Evolutionary conservation across 2,888 invertebrate species (phyloP).

Genomic region (Metellina segmentata): DNA sequence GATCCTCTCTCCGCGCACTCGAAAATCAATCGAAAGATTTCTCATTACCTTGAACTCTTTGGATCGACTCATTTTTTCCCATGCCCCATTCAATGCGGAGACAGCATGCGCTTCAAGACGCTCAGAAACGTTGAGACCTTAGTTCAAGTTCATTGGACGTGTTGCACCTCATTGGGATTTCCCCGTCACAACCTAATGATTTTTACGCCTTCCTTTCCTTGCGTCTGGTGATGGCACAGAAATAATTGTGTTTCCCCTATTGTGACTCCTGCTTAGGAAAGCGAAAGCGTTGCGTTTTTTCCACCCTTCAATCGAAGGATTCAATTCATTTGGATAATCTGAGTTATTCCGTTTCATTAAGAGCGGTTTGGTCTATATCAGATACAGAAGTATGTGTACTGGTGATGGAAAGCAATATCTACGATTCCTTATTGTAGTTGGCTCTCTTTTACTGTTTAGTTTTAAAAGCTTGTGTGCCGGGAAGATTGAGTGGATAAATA

Average conservation of each 20-base stretch:
- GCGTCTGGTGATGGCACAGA: not conserved
- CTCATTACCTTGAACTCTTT: conserved; percentile 44
- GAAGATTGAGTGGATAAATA: too few relatives aligned
- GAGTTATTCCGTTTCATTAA: conserved; percentile 21
- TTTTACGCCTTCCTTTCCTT: not conserved
- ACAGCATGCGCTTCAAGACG: conserved; percentile 24
- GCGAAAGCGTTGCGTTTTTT: conserved; percentile 21
- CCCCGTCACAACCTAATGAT: conserved; percentile 8
- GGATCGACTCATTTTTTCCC: conserved; percentile 29
- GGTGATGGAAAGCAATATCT: too few relatives aligned
- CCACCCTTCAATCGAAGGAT: not conserved
- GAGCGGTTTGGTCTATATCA: not conserved
- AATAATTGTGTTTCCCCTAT: conserved; percentile 27
- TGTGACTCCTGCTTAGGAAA: conserved; percentile 1
- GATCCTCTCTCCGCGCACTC: not conserved
- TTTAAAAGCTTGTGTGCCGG: too few relatives aligned
- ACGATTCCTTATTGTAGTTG: too few relatives aligned
- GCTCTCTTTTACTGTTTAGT: too few relatives aligned
- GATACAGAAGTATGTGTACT: too few relatives aligned
- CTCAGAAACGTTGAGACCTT: not conserved
- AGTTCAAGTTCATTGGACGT: conserved; percentile 26
- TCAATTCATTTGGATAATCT: conserved; percentile 16
- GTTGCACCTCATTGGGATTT: not conserved
- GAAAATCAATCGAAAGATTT: conserved; percentile 60
- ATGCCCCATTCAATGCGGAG: conserved; percentile 42